Evolutionary conservation across 1,140 invertebrate genomes (phyloP).

Genomic region (Drosophila nebulosa): DNA sequence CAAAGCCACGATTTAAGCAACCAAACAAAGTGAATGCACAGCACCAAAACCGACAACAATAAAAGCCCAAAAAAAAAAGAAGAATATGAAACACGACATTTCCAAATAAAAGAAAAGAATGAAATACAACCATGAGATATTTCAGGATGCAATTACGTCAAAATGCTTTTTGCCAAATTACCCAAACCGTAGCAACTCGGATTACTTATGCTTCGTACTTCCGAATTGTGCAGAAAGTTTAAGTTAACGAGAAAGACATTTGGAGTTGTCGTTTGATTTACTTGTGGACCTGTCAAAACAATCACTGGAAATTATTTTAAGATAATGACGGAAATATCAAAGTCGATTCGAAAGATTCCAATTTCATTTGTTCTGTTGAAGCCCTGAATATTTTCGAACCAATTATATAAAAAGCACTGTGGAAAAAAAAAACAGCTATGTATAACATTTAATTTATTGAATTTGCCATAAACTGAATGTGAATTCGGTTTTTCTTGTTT

Average conservation of each 20-base stretch:
- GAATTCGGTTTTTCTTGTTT: neutral
- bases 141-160: neutral
- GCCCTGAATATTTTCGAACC: neutral
- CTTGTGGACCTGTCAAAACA: no score
- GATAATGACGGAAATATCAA: no score
- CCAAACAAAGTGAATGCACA: neutral
- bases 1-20: conserved; percentile 23
- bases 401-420: neutral
- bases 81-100: neutral
- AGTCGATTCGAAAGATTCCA: no score
- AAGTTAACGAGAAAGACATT: no score
- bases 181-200: no score
- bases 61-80: neutral
- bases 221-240: no score
- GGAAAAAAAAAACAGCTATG: neutral
- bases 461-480: neutral
- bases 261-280: no score
- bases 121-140: neutral
- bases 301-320: no score
- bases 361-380: neutral
- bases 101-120: neutral
- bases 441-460: conserved; percentile 2
- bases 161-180: neutral
- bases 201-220: no score
- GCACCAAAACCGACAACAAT: neutral